Conservation (phyloP, 2,797 vertebrate genomes). For the Pantherophis vulpinus region DNA sequence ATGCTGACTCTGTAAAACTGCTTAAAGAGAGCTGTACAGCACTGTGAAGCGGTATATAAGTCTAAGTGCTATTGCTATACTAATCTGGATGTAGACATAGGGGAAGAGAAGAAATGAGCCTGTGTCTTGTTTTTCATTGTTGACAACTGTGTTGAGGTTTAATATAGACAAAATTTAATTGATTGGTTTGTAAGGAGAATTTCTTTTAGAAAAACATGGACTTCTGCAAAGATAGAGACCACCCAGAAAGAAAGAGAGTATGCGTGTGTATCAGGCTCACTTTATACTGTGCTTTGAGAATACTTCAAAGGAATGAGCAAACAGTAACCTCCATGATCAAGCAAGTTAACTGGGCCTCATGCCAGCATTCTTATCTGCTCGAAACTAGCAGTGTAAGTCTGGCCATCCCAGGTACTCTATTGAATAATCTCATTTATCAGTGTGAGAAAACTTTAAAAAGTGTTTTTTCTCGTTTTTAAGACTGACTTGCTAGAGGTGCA, state of each 20-base stretch:
- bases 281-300: not conserved
- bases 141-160: not conserved
- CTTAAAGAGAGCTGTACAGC: not conserved
- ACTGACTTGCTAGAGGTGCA: not conserved
- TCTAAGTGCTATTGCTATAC: not conserved
- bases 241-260: slow-evolving; percentile 33
- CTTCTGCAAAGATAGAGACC: slow-evolving; percentile 48
- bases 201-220: slow-evolving; percentile 27
- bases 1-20: not conserved
- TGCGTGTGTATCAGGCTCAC: not conserved
- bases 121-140: not conserved
- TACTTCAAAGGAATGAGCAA: slow-evolving; percentile 41
- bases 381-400: slow-evolving; percentile 29
- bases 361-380: slow-evolving; percentile 50
- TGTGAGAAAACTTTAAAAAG: not conserved
- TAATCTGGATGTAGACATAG: not conserved
- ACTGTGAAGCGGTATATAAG: not conserved
- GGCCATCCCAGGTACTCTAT: slow-evolving; percentile 17
- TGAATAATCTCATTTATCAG: not conserved
- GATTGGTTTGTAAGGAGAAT: not conserved
- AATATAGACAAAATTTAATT: not conserved
- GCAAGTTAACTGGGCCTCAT: slow-evolving; percentile 45
- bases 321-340: slow-evolving; percentile 24
- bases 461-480: not conserved
- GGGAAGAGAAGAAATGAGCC: not conserved